Evolutionary conservation across 2,888 invertebrate genomes (phyloP).

Genomic region (Andrena camellia): DNA sequence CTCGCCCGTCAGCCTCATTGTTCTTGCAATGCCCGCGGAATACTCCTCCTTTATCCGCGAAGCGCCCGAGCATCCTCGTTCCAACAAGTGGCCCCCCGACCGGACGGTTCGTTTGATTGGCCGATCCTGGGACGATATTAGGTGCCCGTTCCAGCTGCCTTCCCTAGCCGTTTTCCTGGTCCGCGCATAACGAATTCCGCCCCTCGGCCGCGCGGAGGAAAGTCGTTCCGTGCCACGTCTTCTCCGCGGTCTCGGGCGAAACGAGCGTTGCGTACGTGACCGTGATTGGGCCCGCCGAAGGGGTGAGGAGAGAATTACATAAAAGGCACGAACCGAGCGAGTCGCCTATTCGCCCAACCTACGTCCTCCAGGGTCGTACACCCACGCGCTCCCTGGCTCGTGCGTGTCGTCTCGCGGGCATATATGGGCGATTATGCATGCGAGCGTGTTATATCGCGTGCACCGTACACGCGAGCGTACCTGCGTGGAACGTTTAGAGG

Average conservation of each 20-base stretch:
- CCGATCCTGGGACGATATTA: slow-evolving; percentile 13
- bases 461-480: not conserved
- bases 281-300: slow-evolving; percentile 67
- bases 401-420: slow-evolving; percentile 55
- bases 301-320: slow-evolving; percentile 74
- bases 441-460: slow-evolving; percentile 44
- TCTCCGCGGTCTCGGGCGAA: slow-evolving; percentile 47
- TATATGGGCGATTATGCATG: slow-evolving; percentile 65
- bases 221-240: slow-evolving; percentile 44
- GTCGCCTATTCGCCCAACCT: slow-evolving; percentile 75
- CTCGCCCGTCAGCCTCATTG: slow-evolving; percentile 1
- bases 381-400: slow-evolving; percentile 70
- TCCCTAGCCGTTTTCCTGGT: slow-evolving; percentile 20
- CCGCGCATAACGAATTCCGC: slow-evolving; percentile 31
- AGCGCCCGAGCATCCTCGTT: not conserved
- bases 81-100: not conserved
- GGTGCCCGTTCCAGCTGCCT: slow-evolving; percentile 10
- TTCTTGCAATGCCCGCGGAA: slow-evolving; percentile 19
- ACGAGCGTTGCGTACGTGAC: slow-evolving; percentile 70
- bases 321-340: slow-evolving; percentile 75
- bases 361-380: slow-evolving; percentile 77
- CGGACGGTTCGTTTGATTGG: not conserved
- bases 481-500: slow-evolving; percentile 44
- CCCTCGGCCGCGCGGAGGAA: slow-evolving; percentile 53
- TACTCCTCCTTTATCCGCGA: not conserved